Evolutionary conservation across 2,888 invertebrate genomes (phyloP).

Genomic region (Lasioglossum leucozonium): DNA sequence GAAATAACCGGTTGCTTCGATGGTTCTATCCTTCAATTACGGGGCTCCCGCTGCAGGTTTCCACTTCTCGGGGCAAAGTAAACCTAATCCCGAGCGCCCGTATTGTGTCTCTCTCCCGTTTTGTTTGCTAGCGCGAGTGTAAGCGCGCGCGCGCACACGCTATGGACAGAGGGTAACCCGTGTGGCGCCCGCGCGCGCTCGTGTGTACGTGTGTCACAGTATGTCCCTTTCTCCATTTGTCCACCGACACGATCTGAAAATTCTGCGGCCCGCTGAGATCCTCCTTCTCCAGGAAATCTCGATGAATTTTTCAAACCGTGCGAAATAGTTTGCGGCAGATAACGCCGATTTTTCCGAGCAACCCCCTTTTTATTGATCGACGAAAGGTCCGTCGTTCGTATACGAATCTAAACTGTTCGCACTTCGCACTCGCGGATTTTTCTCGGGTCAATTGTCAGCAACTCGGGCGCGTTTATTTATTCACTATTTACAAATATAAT

Average conservation of each 20-base stretch:
- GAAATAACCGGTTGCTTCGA: conserved; percentile 70
- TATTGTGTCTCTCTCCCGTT: conserved; percentile 54
- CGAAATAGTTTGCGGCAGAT: conserved; percentile 11
- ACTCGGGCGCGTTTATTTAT: too few species aligned
- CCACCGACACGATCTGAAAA: conserved; percentile 35
- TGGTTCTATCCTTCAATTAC: conserved; percentile 70
- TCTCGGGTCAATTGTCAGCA: too few species aligned
- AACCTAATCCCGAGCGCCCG: conserved; percentile 66
- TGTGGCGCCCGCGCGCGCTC: neutral
- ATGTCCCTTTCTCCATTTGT: conserved; percentile 33
- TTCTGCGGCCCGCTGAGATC: neutral
- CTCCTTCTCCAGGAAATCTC: conserved; percentile 19
- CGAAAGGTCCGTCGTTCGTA: neutral
- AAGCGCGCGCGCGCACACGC: conserved; percentile 9
- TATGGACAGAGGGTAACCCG: conserved; percentile 16
- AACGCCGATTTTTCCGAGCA: neutral
- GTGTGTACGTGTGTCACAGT: neutral
- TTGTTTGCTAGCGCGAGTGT: conserved; percentile 47
- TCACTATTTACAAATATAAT: too few species aligned
- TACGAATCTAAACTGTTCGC: neutral
- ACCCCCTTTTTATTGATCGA: neutral
- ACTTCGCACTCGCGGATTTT: too few species aligned
- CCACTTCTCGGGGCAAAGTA: conserved; percentile 67
- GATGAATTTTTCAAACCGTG: conserved; percentile 38
- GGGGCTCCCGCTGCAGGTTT: conserved; percentile 59